Base-by-base conservation (phyloP, 2,113 vertebrate genomes). In the Panthera leo region DNA sequence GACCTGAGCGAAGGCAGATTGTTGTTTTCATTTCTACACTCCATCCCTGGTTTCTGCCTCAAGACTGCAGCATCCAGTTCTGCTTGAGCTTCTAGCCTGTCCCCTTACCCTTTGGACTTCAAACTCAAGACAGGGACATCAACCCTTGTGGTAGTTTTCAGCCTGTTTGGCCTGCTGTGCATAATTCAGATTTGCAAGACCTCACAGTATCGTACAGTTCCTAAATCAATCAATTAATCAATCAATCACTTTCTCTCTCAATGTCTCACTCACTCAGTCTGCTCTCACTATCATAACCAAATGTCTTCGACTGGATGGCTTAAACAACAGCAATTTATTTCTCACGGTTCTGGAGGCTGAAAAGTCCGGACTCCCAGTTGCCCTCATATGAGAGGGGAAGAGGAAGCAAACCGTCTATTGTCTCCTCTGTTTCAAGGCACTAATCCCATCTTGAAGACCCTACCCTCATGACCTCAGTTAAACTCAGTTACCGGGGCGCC, bases 261-360 rank as follows among this genome's bases (percentile, higher is more conserved):
- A 9, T 45, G 45, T 45, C 45, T 45, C 5, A 34, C n/a, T 45
- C 31, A 21, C 42, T 16, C 21, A 7, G 1, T 23, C 5, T 14
- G 14, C 36, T 88, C 29, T 65, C 21, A 13, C 67, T 55, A 3
- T 70, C 25, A 63, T 70, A 11, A 48, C 23, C 89, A 94, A 75
- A 73, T 67, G 78, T 9, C 55, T 42, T 6, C 51, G 51, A n/a
- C 34, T 14, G 9, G 11, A 2, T 31, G 42, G 9, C 4, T 92
- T 91, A 58, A 97, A 15, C 4, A 45, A 75, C 55, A 65, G 4
- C 83, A 79, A 39, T 61, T 45, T 63, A 80, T 27, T 68, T 96
- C 76, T 23, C 5, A 36, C 39, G 5, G 39, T 93, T 86, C 29
- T 67, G 5, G 9, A 86, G 68, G 5, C 4, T 53, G 12, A 5